Evolutionary conservation across 2,888 invertebrate genomes (phyloP), one percentile per base, ranked within the genome.

Genomic region (Tenthredo amoena): DNA sequence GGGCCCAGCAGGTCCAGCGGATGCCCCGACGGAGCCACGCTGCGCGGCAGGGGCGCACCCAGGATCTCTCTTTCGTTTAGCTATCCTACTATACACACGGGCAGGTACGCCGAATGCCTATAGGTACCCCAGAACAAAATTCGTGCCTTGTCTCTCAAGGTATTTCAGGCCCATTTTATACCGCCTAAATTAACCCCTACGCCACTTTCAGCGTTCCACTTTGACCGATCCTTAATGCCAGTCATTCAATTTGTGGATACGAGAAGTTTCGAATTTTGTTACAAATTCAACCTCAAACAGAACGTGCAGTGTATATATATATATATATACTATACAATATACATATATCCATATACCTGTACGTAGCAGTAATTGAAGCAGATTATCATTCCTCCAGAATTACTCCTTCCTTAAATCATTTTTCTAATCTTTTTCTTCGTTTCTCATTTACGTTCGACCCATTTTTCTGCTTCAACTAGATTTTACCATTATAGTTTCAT

Each of bases 1-100:
- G 92, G 92, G 90, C 90, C 92, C 91, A 89, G 92, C 88, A 89
- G 90, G 93, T 94, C 94, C 94, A 93, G 93, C 93, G 94, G 94
- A 94, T 94, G 94, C 93, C 90, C 92, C 91, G 93, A 93, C 90
- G 94, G 89, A 88, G 88, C 89, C 89, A 89, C 86, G 90, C 89
- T 88, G 88, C 88, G 89, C 90, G 89, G 88, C 89, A 89, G 89
- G 94, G 93, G 94, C 94, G 94, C 93, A 91, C 93, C 92, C 83
- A 43, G 83, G 81, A 81, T 83, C 83, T 83, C 83, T 83, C 83
- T 65, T 83, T 83, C 83, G 71, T 71, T 83, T 50, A 83, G 31
- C 83, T 83, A 83, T 68, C 50, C 92, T 37, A 74, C 72, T 74
- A 74, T 74, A 74, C 72, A 34, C 43, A 74, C 4, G 43, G 21